Base-by-base conservation (phyloP, 2,888 invertebrate species). In the Linyphia triangularis region DNA sequence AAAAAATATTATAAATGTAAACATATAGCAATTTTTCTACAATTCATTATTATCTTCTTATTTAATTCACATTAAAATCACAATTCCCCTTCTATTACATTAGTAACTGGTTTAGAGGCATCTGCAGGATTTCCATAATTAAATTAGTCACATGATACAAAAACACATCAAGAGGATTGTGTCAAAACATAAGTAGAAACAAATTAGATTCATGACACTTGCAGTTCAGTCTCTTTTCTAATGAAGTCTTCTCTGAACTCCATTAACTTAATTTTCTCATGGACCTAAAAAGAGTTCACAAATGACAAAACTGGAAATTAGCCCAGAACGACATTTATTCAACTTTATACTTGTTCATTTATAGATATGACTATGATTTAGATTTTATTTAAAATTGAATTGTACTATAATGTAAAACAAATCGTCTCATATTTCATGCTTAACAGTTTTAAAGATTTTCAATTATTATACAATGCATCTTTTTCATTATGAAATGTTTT, bases 181-280 rank as follows among this genome's bases (percentile, higher is more conserved):
- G 51, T 51, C n/a, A n/a, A 51, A 51, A 16, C 51, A 51, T n/a
- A n/a, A 13, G n/a, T 51, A 51, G n/a, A 33, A 10, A n/a, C 6
- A n/a, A 51, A 51, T 51, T 51, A 51, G 51, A 51, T 51, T 51
- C 51, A 51, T 51, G 51, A 51, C 51, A 51, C n/a, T 51, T 51
- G 51, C 51, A 13, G 51, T 16, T n/a, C 51, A n/a, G 9, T 51
- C 51, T 51, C 51, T 51, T 51, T 51, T 13, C 51, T 51, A 51
- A 51, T 51, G 51, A 51, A 51, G 51, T 51, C 51, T 51, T 51
- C n/a, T 51, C 51, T 16, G 16, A n/a, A n/a, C n/a, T 51, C 51
- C 51, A 51, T 51, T 51, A 51, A 51, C 51, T 51, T 51, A 51
- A 51, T 51, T 51, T 51, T 51, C 51, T 2, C 51, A 16, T 51